phyloP scores from a whole-genome alignment of 2,888 invertebrate species.

The Heteromurus nitidus region DNA sequence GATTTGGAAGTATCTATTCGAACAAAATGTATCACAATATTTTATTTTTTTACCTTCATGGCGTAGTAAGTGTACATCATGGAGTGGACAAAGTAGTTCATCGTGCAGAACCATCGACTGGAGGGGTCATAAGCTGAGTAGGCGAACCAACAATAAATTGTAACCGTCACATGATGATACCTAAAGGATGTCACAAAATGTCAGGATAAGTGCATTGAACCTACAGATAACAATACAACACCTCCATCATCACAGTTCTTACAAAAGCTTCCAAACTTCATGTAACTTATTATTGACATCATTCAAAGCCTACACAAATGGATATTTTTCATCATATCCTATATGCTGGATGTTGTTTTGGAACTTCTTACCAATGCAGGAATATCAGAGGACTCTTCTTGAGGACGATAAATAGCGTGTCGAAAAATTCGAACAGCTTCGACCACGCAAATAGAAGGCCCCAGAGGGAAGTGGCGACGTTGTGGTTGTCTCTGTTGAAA shows the following conservation, averaged over 20 bases:
- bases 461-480: constrained; percentile 71
- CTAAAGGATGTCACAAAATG: constrained; percentile 17
- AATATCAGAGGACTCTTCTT: constrained; percentile 72
- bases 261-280: background rate
- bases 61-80: constrained; percentile 95
- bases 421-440: constrained; percentile 70
- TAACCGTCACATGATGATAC: constrained; percentile 82
- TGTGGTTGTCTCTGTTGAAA: constrained; percentile 69
- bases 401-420: constrained; percentile 70
- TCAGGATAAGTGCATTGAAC: background rate
- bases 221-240: background rate
- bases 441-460: constrained; percentile 70
- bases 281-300: background rate
- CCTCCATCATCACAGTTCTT: too few relatives aligned
- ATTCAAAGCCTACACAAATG: background rate
- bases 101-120: constrained; percentile 89
- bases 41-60: constrained; percentile 78
- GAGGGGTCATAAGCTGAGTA: constrained; percentile 81
- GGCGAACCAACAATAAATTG: constrained; percentile 95
- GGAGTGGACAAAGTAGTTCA: constrained; percentile 81
- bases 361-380: constrained; percentile 68
- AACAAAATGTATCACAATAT: too few relatives aligned
- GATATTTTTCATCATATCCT: background rate
- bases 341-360: background rate
- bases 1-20: too few relatives aligned